Evolutionary conservation across 64 coral and sea anemone genomes (phyloP).

Genomic region (Astreopora myriophthalma): DNA sequence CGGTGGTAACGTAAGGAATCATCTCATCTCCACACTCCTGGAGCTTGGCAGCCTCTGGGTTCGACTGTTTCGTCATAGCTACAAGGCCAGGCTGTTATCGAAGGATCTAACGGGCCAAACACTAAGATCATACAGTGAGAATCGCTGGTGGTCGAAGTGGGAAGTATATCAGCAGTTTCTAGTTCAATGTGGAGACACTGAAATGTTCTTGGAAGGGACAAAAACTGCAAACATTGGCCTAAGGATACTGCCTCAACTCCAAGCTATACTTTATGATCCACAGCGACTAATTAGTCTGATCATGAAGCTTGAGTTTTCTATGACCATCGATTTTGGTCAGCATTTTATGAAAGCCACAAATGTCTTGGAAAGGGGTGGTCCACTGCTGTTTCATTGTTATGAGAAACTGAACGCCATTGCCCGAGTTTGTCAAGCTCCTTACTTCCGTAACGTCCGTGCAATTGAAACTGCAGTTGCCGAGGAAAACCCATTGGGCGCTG

Average conservation of each 20-base stretch:
- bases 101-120: neutral
- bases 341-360: too few species aligned
- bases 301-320: too few species aligned
- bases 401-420: conserved; percentile 1
- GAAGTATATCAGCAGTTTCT: neutral
- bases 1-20: neutral
- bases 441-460: neutral
- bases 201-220: neutral
- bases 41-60: neutral
- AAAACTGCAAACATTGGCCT: neutral
- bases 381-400: neutral
- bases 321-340: too few species aligned
- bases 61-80: neutral
- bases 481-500: neutral
- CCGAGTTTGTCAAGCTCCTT: neutral
- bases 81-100: neutral
- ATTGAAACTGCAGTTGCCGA: neutral
- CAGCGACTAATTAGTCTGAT: too few species aligned
- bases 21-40: neutral
- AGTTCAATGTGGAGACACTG: neutral
- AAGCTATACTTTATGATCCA: conserved; percentile 14
- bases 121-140: conserved; percentile 1
- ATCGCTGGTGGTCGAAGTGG: neutral
- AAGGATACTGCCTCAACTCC: neutral
- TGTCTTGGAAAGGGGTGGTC: neutral